Evolutionary conservation across 2,888 invertebrate genomes (phyloP).

Genomic region (Rhopalosiphum nymphaeae): DNA sequence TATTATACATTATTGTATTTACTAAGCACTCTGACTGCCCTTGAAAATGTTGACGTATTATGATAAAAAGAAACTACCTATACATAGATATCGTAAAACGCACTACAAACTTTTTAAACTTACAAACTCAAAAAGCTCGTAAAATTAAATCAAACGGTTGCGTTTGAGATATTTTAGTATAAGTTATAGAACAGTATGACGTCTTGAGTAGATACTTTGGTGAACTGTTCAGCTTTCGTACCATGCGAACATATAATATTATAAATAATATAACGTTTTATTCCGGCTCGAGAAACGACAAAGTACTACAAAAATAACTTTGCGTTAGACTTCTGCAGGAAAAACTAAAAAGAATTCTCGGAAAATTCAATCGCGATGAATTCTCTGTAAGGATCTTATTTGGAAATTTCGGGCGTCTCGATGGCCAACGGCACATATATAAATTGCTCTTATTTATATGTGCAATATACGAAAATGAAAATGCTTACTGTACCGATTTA

Average conservation of each 20-base stretch:
- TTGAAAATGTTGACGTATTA: background rate
- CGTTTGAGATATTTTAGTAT: background rate
- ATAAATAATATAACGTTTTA: slow-evolving; percentile 13
- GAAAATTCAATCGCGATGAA: background rate
- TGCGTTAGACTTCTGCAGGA: background rate
- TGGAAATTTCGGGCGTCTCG: background rate
- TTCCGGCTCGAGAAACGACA: background rate
- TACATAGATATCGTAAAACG: background rate
- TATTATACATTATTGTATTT: background rate
- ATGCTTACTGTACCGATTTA: background rate
- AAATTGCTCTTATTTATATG: background rate
- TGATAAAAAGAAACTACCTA: slow-evolving; percentile 7
- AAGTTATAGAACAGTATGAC: background rate
- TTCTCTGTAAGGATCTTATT: background rate
- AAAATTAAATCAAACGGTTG: slow-evolving; percentile 11
- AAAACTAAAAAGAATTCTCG: slow-evolving; percentile 13
- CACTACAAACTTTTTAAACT: slow-evolving; percentile 1
- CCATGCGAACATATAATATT: slow-evolving; percentile 5
- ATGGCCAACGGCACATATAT: background rate
- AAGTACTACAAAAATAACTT: background rate
- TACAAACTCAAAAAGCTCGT: slow-evolving; percentile 9
- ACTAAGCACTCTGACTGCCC: background rate
- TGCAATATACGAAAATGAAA: background rate
- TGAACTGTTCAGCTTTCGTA: background rate
- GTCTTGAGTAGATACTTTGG: slow-evolving; percentile 5